Conservation (phyloP, 2,797 vertebrate genomes). For the Austrolebias charrua region DNA sequence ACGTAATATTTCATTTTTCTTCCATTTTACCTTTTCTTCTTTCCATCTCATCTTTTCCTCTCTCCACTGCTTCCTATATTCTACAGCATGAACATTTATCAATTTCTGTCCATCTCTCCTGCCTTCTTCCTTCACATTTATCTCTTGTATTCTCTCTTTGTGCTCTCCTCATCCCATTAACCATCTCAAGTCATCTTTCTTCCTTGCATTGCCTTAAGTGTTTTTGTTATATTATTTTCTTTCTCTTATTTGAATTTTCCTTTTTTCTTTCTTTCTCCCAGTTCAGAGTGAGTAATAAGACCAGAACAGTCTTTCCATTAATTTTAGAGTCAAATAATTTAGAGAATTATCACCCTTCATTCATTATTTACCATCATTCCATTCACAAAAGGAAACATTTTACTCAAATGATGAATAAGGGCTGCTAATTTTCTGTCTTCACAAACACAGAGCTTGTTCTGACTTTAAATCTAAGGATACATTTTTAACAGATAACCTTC, state of each 20-base stretch:
- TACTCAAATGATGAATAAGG: neutral
- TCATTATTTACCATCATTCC: slow-evolving; percentile 51
- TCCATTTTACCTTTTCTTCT: slow-evolving; percentile 5
- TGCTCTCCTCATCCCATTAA: slow-evolving; percentile 33
- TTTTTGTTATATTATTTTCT: slow-evolving; percentile 15
- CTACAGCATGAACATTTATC: slow-evolving; percentile 46
- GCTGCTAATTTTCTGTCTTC: neutral
- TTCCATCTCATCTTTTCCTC: slow-evolving; percentile 22
- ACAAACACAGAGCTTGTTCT: neutral
- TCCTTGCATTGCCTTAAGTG: slow-evolving; percentile 24
- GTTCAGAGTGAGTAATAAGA: no score
- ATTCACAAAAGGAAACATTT: slow-evolving; percentile 9
- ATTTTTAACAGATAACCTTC: no score
- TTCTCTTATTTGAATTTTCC: slow-evolving; percentile 8
- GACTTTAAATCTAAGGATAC: neutral
- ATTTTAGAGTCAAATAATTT: neutral
- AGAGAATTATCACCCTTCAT: slow-evolving; percentile 58
- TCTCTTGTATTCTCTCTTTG: slow-evolving; percentile 14
- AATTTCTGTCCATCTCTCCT: slow-evolving; percentile 30
- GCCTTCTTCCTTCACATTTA: slow-evolving; percentile 23
- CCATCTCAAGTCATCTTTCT: slow-evolving; percentile 18
- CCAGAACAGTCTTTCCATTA: no score
- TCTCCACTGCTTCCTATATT: slow-evolving; percentile 21
- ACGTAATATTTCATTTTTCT: slow-evolving; percentile 24
- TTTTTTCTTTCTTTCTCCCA: slow-evolving; percentile 1